Percentiles rank a stretch among this genome's conserved stretches.
phyloP scores from a whole-genome alignment of 2,797 vertebrate species.

The Carcharodon carcharias region DNA sequence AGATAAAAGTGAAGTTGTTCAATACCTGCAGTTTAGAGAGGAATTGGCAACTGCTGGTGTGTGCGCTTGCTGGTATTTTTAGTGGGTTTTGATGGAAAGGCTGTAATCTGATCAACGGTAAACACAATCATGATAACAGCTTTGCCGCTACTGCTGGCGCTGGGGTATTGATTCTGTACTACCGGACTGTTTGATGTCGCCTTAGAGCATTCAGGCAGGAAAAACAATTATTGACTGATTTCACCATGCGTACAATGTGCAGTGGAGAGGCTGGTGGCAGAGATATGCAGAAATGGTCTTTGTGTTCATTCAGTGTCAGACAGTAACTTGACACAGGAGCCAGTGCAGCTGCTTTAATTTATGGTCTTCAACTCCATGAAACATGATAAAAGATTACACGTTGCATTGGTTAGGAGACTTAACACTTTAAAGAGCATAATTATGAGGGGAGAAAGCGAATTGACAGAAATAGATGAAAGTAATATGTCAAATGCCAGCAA shows the following conservation, averaged over 20 bases:
- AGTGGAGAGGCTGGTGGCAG: slow-evolving; percentile 45
- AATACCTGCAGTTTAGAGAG: slow-evolving; percentile 40
- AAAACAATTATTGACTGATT: slow-evolving; percentile 52
- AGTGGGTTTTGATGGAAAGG: slow-evolving; percentile 47
- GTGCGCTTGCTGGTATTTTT: slow-evolving; percentile 44
- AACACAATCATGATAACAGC: slow-evolving; percentile 52
- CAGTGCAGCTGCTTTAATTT: slow-evolving; percentile 49
- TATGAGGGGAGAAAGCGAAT: slow-evolving; percentile 28
- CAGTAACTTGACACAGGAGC: slow-evolving; percentile 54
- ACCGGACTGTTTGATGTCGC: slow-evolving; percentile 55
- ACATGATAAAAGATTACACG: slow-evolving; percentile 46
- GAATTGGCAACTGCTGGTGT: slow-evolving; percentile 41
- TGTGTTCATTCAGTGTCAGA: slow-evolving; percentile 50
- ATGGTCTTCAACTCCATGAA: slow-evolving; percentile 48
- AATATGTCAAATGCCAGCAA: slow-evolving; percentile 33
- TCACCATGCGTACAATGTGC: slow-evolving; percentile 45
- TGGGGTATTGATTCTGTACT: slow-evolving; percentile 56
- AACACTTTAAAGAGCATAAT: slow-evolving; percentile 35
- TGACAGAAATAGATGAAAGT: slow-evolving; percentile 24
- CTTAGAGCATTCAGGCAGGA: slow-evolving; percentile 48
- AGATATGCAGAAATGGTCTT: slow-evolving; percentile 51
- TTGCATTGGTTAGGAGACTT: slow-evolving; percentile 33
- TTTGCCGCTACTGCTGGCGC: slow-evolving; percentile 48
- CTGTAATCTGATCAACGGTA: slow-evolving; percentile 51
- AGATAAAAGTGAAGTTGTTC: slow-evolving; percentile 45